Evolutionary conservation across 2,888 invertebrate genomes (phyloP).

Genomic region (Tanytarsus gracilentus): DNA sequence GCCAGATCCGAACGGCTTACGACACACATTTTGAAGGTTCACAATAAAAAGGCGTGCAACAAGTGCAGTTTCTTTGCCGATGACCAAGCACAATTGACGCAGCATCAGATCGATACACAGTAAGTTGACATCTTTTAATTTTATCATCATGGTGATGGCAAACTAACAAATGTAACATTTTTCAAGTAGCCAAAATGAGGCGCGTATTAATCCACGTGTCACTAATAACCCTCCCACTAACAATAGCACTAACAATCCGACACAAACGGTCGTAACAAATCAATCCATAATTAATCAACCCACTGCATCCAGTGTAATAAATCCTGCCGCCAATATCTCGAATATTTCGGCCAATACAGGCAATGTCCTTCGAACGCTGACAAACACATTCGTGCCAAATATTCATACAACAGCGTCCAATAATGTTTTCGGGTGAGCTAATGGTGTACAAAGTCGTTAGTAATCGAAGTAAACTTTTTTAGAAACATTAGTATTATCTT

Average conservation of each 20-base stretch:
- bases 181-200: slow-evolving; percentile 23
- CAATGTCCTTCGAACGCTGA: slow-evolving; percentile 41
- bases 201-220: slow-evolving; percentile 5
- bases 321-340: slow-evolving; percentile 30
- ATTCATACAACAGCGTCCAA: slow-evolving; percentile 34
- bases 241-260: slow-evolving; percentile 29
- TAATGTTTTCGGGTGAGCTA: slow-evolving; percentile 30
- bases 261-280: slow-evolving; percentile 27
- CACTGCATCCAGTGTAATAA: slow-evolving; percentile 31
- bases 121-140: slow-evolving; percentile 44
- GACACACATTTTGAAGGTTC: slow-evolving; percentile 84
- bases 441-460: too few relatives aligned
- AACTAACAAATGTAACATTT: neutral
- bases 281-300: slow-evolving; percentile 2
- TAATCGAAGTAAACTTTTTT: neutral
- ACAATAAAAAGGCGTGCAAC: slow-evolving; percentile 82
- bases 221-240: slow-evolving; percentile 25
- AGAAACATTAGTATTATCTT: too few relatives aligned
- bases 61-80: slow-evolving; percentile 82
- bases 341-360: slow-evolving; percentile 32
- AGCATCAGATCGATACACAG: slow-evolving; percentile 70
- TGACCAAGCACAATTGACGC: slow-evolving; percentile 66
- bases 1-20: slow-evolving; percentile 82
- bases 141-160: slow-evolving; percentile 1
- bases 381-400: slow-evolving; percentile 43